Evolutionary conservation across 1,140 invertebrate species (phyloP), one percentile per base, ranked within the genome.

Genomic region (Zaprionus gabonicus): DNA sequence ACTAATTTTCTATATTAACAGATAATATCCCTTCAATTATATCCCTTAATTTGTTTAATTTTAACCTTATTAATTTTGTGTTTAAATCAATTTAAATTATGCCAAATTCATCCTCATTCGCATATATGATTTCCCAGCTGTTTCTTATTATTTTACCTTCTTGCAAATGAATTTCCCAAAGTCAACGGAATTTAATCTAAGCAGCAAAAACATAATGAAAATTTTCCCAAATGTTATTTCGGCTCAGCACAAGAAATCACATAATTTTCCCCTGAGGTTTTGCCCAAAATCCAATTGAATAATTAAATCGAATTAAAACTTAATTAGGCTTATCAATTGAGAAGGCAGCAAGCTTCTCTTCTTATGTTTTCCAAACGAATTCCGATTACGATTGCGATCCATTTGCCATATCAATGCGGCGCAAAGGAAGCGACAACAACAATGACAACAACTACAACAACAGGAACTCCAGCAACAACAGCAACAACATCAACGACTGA

Each of bases 331-430:
- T 83, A 81, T 85, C 73, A 86, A 82, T 76, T 67, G 71, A 69
- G 64, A 27, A 65, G 58, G 64, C 71, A 28, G 20, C 80, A 71
- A 76, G 70, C 80, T 68, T 58, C 66, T 58, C 66, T 74, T 57
- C 60, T 46, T 46, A n/a, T 46, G 71, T 74, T 65, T 60, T 64
- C 3, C 28, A 53, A 78, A 49, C 60, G 53, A 71, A 65, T 71
- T 71, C 60, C 73, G 56, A 71, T 76, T 65, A 84, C n/a, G 6
- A 44, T 46, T n/a, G 2, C 41, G 41, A 46, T 46, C n/a, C 38
- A n/a, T 41, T 41, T 62, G 68, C 57, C 66, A 71, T 88, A 88
- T 90, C 85, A 88, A 81, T 81, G 81, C 84, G 74, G 76, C 60
- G 78, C 62, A 66, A 66, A 78, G 62, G 53, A 44, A 70, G 56